These are phyloP conservation scores for Aphelinus certus DNA, from an alignment of 1,140 invertebrate genomes.

Conservation along the genomic window DNA sequence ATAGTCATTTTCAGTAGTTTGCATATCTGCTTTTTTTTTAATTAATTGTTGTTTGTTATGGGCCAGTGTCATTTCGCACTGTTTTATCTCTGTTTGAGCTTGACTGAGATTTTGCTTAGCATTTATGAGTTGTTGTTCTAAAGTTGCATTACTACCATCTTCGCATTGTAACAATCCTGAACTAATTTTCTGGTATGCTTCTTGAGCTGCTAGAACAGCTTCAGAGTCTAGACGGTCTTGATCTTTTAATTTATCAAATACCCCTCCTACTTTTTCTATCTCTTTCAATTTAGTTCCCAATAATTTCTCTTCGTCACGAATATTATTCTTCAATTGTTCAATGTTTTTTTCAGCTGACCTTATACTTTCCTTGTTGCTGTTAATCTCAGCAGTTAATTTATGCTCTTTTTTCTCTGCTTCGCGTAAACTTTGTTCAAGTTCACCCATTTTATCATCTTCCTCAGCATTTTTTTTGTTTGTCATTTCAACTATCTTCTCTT, in stretches of 20 bases:
- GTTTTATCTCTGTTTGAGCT: constrained; percentile 83
- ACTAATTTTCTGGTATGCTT: constrained; percentile 84
- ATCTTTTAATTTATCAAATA: constrained; percentile 77
- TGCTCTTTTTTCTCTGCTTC: constrained; percentile 76
- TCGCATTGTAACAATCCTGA: constrained; percentile 82
- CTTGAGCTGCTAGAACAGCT: constrained; percentile 78
- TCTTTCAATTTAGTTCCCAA: constrained; percentile 74
- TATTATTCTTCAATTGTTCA: constrained; percentile 75
- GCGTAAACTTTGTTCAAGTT: constrained; percentile 75
- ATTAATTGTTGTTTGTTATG: constrained; percentile 76
- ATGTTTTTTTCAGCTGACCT: constrained; percentile 77
- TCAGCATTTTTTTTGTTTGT: constrained; percentile 66
- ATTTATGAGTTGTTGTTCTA: constrained; percentile 89
- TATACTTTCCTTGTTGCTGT: constrained; percentile 76
- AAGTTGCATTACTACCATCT: constrained; percentile 83
- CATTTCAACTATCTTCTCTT: constrained; percentile 66
- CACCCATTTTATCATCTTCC: constrained; percentile 62
- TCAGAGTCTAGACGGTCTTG: constrained; percentile 75
- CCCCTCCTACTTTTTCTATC: constrained; percentile 70
- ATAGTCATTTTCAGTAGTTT: constrained; percentile 77
- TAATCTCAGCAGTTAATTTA: constrained; percentile 72
- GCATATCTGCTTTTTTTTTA: constrained; percentile 75
- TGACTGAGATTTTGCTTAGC: constrained; percentile 79
- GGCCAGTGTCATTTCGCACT: constrained; percentile 80
- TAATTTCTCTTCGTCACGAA: constrained; percentile 77